These are phyloP conservation scores for Argyra leucocephala DNA, from an alignment of 2,888 invertebrate genomes.

Conservation along the genomic window DNA sequence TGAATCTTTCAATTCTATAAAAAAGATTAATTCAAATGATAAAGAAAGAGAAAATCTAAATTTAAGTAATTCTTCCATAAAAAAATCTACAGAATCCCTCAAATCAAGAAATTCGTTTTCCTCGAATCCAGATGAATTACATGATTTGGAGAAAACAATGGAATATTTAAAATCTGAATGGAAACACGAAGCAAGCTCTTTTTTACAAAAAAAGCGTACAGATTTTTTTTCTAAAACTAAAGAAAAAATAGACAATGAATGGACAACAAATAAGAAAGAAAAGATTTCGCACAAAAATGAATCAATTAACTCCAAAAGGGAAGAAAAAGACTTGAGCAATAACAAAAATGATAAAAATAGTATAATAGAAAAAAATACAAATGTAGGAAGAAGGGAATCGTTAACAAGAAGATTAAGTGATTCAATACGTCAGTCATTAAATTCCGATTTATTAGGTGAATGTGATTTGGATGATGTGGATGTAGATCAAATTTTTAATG, in stretches of 20 bases:
- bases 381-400: neutral
- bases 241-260: neutral
- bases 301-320: no score
- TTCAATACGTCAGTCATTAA: neutral
- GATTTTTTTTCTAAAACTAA: slow-evolving; percentile 30
- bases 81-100: slow-evolving; percentile 35
- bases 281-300: no score
- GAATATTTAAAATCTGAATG: slow-evolving; percentile 39
- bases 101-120: slow-evolving; percentile 25
- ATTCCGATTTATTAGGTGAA: neutral
- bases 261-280: neutral
- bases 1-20: slow-evolving; percentile 36
- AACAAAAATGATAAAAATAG: neutral
- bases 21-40: slow-evolving; percentile 19
- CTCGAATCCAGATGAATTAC: slow-evolving; percentile 33
- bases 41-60: slow-evolving; percentile 35
- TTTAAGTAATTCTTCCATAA: slow-evolving; percentile 14
- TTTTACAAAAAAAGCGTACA: slow-evolving; percentile 38
- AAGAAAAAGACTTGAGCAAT: neutral
- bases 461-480: slow-evolving; percentile 23
- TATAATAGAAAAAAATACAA: neutral
- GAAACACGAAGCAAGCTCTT: slow-evolving; percentile 39
- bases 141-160: slow-evolving; percentile 40
- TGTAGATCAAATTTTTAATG: slow-evolving; percentile 33
- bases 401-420: neutral